Evolutionary conservation across 1,140 invertebrate genomes (phyloP).

Genomic region (Drosophila setifemur): DNA sequence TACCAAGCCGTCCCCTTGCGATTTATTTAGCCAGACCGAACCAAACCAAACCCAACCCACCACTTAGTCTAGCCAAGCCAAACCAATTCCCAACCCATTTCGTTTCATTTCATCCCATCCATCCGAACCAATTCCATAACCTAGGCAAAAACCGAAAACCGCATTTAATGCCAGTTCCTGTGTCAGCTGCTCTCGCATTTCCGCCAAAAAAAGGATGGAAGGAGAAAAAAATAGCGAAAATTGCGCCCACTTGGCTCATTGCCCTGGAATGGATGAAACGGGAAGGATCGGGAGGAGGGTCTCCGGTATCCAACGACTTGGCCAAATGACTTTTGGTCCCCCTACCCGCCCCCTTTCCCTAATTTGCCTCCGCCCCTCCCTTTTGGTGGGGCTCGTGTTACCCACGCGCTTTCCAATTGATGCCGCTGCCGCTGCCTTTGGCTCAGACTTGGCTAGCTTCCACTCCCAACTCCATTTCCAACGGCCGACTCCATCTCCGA

Average conservation of each 20-base stretch:
- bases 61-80: background rate
- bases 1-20: background rate
- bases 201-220: conserved; percentile 23
- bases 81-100: background rate
- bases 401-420: conserved; percentile 70
- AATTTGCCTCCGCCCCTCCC: background rate
- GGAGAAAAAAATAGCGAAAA: conserved; percentile 27
- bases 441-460: conserved; percentile 1
- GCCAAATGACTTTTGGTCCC: conserved; percentile 54
- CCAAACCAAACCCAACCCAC: background rate
- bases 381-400: conserved; percentile 57
- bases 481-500: conserved; percentile 1
- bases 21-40: conserved; percentile 14
- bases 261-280: conserved; percentile 50
- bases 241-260: conserved; percentile 75
- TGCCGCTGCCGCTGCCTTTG: conserved; percentile 18
- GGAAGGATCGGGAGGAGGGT: too few species aligned
- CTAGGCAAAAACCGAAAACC: conserved; percentile 21
- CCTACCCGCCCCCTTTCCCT: background rate
- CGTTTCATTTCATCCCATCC: too few species aligned
- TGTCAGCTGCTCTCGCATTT: conserved; percentile 66
- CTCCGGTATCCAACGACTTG: conserved; percentile 31
- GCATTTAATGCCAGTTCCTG: conserved; percentile 65
- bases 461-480: conserved; percentile 26
- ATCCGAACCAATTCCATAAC: conserved; percentile 4